These are phyloP conservation scores for Odontothrips loti DNA, from an alignment of 2,888 invertebrate genomes.

Conservation along the genomic window DNA sequence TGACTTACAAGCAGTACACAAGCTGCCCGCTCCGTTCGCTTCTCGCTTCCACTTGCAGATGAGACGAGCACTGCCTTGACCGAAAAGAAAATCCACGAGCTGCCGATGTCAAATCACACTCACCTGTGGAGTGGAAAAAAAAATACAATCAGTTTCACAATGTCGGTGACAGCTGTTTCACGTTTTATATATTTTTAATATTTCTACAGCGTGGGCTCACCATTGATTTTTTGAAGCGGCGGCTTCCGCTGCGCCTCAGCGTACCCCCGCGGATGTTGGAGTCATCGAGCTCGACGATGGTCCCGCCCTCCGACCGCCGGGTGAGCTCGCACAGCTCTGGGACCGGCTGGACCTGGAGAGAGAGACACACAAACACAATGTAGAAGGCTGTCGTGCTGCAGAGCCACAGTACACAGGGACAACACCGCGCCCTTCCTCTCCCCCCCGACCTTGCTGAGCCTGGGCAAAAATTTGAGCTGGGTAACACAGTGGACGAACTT, in stretches of 20 bases:
- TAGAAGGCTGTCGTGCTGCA: background rate
- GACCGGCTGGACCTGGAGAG: slow-evolving; percentile 80
- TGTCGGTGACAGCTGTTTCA: no score
- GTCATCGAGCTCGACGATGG: slow-evolving; percentile 62
- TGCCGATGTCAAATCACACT: background rate
- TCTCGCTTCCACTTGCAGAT: no score
- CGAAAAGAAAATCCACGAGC: no score
- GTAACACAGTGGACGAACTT: background rate
- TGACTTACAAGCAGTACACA: no score
- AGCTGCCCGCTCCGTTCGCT: no score
- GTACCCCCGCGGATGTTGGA: slow-evolving; percentile 68
- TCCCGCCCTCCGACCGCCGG: slow-evolving; percentile 68
- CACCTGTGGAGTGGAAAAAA: background rate
- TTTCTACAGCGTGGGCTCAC: slow-evolving; percentile 49
- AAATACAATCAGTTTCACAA: background rate
- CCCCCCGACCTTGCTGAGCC: background rate
- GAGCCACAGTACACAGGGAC: background rate
- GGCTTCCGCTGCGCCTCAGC: slow-evolving; percentile 75
- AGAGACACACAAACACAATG: slow-evolving; percentile 32
- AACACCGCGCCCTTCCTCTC: background rate
- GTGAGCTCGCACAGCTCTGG: slow-evolving; percentile 88
- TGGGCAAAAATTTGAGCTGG: background rate
- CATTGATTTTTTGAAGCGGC: slow-evolving; percentile 66
- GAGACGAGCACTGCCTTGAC: no score
- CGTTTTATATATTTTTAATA: no score